Evolutionary conservation across 2,888 invertebrate genomes (phyloP), one percentile per base, ranked within the genome.

Genomic region (Formica aserva): DNA sequence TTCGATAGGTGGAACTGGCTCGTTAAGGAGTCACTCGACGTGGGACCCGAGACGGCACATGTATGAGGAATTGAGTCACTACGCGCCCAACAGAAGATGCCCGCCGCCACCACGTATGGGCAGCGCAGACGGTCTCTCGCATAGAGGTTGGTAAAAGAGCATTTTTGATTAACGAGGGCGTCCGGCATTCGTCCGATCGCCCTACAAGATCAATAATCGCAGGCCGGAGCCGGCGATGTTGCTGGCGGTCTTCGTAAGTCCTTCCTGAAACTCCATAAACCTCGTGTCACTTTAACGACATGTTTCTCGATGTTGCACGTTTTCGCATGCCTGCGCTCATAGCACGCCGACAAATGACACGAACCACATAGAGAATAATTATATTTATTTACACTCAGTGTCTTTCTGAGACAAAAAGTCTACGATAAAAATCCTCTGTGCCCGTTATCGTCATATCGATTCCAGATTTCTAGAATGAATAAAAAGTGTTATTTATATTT

Each of bases 1-100:
- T 94, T 90, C 86, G 86, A 90, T 94, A 95, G 95, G 95, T 95
- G 94, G 95, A 90, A 94, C 95, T 93, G 95, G 95, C 90, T 95
- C 95, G 88, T 94, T 95, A 94, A 95, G 95, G 91, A 95, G 95
- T 95, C 97, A 97, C 95, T 97, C 98, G 80, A 98, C 98, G 94
- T 98, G 98, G 98, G 98, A 98, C 95, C 98, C 98, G 90, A 96
- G 98, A 84, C 97, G 98, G 83, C 97, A 98, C 94, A 97, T 98
- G 96, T 98, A 98, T 95, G 98, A 98, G 96, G 98, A 98, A 95
- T 96, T 98, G 95, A 97, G 97, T 93, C 96, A 97, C 92, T 95
- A 94, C 89, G 93, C 94, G 81, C 95, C 95, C 75, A 95, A 93
- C 92, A 94, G 95, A 90, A 94, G 95, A 92, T 95, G 95, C 86